A percentile compares a stretch with the other conserved stretches of the same genome.
Conservation (phyloP, 2,113 vertebrate species). For the Crotalus horridus region DNA sequence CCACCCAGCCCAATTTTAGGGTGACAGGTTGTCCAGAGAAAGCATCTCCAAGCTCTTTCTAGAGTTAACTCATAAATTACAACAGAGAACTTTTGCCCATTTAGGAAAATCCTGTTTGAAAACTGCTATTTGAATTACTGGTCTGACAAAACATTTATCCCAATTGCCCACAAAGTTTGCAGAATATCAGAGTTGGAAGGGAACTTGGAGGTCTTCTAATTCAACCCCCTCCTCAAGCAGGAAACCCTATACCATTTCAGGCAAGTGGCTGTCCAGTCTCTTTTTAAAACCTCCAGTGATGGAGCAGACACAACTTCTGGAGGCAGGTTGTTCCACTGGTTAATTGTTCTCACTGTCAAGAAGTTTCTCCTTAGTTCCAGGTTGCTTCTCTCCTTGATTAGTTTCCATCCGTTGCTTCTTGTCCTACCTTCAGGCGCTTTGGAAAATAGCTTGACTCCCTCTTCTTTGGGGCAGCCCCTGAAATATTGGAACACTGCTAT, state of each 20-base stretch:
- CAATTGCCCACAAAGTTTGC: not conserved
- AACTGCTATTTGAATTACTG: not conserved
- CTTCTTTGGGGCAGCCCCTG: not conserved
- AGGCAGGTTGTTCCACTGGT: not conserved
- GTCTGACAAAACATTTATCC: not conserved
- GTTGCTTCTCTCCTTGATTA: not conserved
- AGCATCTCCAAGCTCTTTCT: not conserved
- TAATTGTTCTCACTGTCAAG: not conserved
- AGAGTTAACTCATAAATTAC: not conserved
- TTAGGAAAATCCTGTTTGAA: not conserved
- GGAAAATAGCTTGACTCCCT: not conserved
- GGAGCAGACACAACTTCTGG: not conserved
- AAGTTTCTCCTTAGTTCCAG: not conserved
- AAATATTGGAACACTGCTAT: not conserved
- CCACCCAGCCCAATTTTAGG: not conserved
- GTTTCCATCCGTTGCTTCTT: not conserved
- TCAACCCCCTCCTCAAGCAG: not conserved
- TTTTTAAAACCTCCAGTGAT: not conserved
- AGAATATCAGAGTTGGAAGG: not conserved
- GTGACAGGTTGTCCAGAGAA: not conserved
- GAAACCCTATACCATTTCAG: not conserved
- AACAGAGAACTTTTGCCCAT: not conserved
- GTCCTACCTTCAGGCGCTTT: not conserved
- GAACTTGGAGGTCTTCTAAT: not conserved
- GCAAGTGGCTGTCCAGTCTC: fast-evolving